A percentile compares a stretch with the other conserved stretches of the same genome.
phyloP scores from a whole-genome alignment of 2,797 vertebrate species.

The Xenentodon cancila region DNA sequence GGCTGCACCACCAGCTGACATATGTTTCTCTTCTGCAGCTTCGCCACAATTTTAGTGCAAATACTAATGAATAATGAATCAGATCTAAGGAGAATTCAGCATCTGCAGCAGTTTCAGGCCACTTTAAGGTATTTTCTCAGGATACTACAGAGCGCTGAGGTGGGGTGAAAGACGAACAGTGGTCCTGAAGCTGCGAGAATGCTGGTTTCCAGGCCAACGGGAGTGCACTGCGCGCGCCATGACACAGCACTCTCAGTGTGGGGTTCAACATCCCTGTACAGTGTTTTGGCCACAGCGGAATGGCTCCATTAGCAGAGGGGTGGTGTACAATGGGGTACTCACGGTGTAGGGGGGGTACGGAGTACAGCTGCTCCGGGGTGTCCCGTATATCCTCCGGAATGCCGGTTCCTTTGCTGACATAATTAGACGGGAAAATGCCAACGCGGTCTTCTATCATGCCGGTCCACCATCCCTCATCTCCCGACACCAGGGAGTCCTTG shows the following conservation, averaged over 20 bases:
- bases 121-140: too few relatives aligned
- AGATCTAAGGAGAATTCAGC: too few relatives aligned
- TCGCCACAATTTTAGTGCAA: too few relatives aligned
- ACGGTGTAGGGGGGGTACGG: slow-evolving; percentile 82
- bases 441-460: slow-evolving; percentile 92
- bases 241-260: slow-evolving; percentile 67
- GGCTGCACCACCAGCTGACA: too few relatives aligned
- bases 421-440: slow-evolving; percentile 93
- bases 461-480: slow-evolving; percentile 98
- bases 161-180: too few relatives aligned
- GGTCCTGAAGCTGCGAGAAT: slow-evolving; percentile 67
- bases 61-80: too few relatives aligned
- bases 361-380: slow-evolving; percentile 77
- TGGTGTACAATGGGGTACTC: slow-evolving; percentile 70
- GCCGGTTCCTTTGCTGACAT: slow-evolving; percentile 88
- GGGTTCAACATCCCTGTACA: neutral
- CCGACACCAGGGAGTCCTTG: slow-evolving; percentile 93
- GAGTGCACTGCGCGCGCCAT: slow-evolving; percentile 48
- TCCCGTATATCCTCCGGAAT: slow-evolving; percentile 84
- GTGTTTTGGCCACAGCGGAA: too few relatives aligned
- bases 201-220: slow-evolving; percentile 54
- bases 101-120: too few relatives aligned
- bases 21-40: too few relatives aligned
- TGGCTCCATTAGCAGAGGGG: too few relatives aligned
- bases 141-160: too few relatives aligned